Evolutionary conservation across 2,888 invertebrate species (phyloP), one percentile per base, ranked within the genome.

Genomic region (Synanthedon myopaeformis): DNA sequence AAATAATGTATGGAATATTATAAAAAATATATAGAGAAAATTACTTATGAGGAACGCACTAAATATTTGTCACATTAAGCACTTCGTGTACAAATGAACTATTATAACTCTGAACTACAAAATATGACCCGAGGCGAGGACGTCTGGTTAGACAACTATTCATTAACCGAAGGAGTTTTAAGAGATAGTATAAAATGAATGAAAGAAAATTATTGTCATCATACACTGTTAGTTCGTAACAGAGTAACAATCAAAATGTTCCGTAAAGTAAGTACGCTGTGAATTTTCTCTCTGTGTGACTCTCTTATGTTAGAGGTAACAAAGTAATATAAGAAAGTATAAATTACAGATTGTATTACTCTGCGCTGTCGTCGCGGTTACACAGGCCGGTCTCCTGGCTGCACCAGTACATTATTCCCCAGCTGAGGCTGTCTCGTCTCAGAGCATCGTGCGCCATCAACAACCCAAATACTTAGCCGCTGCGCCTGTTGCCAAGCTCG

Each of bases 361-460:
- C 14, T 76, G 73, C 60, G 74, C 76, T 19, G 57, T 79, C 42
- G 68, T 73, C 66, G 79, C 79, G 4, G 78, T 70, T 51, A 66
- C 74, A 56, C 69, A 76, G 60, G 81, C 79, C 8, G 80, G 78
- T 55, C 72, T 82, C 19, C 57, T 81, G 60, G 63, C 77, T 13
- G 69, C 66, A 35, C 65, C 89, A 17, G 84, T 82, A 50, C 79
- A 81, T 64, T 76, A 76, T 66, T 76, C 76, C 14, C 58, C 75
- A 13, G 74, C 79, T 28, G 71, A 66, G 1, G 78, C 76, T 23
- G 76, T 79, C 51, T 76, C 79, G 45, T 79, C 79, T 23, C 77
- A 79, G 60, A 79, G 67, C 69, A 76, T 79, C 61, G 72, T 80
- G 51, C 79, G 82, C 58, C 77, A 73, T 62, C 82, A 79, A 73